phyloP scores from a whole-genome alignment of 2,888 invertebrate genomes.

The Rhynchonema sp. region DNA sequence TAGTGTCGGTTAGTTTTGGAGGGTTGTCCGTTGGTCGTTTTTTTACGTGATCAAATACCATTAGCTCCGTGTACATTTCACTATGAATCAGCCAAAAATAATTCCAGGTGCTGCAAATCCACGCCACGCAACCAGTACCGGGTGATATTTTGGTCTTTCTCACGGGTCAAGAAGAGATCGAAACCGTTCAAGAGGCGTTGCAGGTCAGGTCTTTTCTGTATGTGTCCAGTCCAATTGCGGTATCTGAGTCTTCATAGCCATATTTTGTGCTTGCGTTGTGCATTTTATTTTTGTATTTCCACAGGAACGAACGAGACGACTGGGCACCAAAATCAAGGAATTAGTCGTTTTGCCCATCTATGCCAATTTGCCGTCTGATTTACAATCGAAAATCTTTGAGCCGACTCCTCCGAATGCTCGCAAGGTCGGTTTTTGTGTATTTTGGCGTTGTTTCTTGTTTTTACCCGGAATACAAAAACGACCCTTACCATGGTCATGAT shows the following conservation, averaged over 20 bases:
- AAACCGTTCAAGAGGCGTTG: constrained; percentile 13
- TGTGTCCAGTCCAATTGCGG: too few relatives aligned
- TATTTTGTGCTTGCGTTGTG: too few relatives aligned
- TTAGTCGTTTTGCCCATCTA: constrained; percentile 83
- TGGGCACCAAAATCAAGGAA: constrained; percentile 80
- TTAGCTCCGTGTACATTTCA: too few relatives aligned
- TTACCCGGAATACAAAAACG: too few relatives aligned
- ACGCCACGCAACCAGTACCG: constrained; percentile 69
- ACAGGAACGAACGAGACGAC: constrained; percentile 62
- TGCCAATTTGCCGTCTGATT: constrained; percentile 90
- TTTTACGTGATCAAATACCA: too few relatives aligned
- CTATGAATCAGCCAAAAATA: constrained; percentile 58
- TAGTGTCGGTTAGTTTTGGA: constrained; percentile 60
- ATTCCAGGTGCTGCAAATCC: constrained; percentile 91
- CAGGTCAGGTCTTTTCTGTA: too few relatives aligned
- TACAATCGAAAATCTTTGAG: constrained; percentile 96
- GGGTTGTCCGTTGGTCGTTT: too few relatives aligned
- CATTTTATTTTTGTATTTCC: too few relatives aligned
- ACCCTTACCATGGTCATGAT: too few relatives aligned
- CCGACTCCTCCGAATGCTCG: constrained; percentile 87
- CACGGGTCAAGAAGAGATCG: constrained; percentile 46
- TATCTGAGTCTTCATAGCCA: too few relatives aligned
- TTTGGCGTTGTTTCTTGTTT: too few relatives aligned
- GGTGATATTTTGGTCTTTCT: constrained; percentile 92
- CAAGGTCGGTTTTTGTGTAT: too few relatives aligned